Base-by-base conservation (phyloP, 1,140 invertebrate species). In the Hermatobates lingyangjiaoensis region DNA sequence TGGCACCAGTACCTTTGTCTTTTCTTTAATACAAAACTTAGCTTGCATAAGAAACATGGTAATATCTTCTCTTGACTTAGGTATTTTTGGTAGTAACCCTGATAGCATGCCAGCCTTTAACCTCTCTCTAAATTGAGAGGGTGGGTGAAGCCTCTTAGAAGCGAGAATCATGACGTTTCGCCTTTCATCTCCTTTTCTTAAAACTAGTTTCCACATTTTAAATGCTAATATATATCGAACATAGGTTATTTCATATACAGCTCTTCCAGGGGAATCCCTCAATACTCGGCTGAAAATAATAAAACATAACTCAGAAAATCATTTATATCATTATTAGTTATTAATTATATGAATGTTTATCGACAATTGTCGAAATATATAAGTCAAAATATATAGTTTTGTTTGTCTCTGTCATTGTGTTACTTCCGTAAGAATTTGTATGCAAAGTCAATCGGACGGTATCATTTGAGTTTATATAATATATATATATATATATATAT, bases 191-290 rank as follows among this genome's bases (percentile, higher is more conserved):
- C 30, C 18, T 2, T 51, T 30, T 28, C 45, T 34, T 12, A 54
- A 25, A 1, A 59, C 34, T 10, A 51, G 51, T 21, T 61, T 59
- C 57, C 57, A 61, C 38, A 61, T 40, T 48, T 61, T 61, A 44
- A 59, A 61, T 3, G 55, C 51, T 2, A 61, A 53, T 1, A 61
- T 14, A 20, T 54, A 59, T 26, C 60, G 45, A 3, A 59, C 52
- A 45, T 59, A 61, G 2, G 53, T 53, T 30, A 57, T 28, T 12
- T 56, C 53, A 38, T 51, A 30, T 15, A 49, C 21, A 1, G 42
- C 42, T 27, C 27, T 10, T 12, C 50, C 42, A 18, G 51, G 44
- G n/a, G 45, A 25, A 2, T 54, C 48, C n/a, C 50, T 49, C 18
- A 57, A 42, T 18, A 58, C 34, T 44, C 56, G 46, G 40, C 55